These are phyloP conservation scores for Jaculus jaculus DNA, from an alignment of 2,113 vertebrate species.

Conservation along the genomic window DNA sequence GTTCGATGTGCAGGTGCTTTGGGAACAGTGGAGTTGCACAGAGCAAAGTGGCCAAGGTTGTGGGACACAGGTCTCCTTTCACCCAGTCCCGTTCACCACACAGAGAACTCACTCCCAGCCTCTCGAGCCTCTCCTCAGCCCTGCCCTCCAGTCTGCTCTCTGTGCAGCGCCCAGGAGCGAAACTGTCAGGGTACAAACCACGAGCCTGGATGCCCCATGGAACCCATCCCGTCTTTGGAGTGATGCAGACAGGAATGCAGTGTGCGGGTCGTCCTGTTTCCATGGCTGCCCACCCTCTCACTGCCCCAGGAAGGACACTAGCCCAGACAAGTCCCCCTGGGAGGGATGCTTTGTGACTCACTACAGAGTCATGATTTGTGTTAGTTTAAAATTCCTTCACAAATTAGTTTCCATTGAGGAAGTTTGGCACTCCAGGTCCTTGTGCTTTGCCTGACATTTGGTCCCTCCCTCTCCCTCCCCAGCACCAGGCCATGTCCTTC, in stretches of 20 bases:
- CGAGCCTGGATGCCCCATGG: no score
- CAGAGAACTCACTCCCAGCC: neutral
- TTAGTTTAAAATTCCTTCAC: neutral
- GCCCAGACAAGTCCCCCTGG: neutral
- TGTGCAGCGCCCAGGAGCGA: neutral
- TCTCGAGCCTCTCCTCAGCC: neutral
- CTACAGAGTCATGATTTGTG: neutral
- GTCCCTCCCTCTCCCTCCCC: no score
- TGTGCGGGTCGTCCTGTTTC: neutral
- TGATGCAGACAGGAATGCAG: neutral
- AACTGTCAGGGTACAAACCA: neutral
- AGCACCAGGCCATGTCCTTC: no score
- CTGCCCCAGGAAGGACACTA: neutral
- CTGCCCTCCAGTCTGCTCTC: no score
- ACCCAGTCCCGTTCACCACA: fast-evolving
- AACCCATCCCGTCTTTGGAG: neutral
- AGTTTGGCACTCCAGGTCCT: fast-evolving
- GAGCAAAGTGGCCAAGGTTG: neutral
- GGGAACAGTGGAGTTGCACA: neutral
- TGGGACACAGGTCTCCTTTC: neutral
- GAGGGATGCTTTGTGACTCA: neutral
- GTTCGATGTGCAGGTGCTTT: neutral
- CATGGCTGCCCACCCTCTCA: neutral
- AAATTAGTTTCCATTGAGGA: neutral
- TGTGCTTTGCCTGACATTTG: neutral